Percentiles rank a stretch among this genome's conserved stretches.
Conservation (phyloP, 2,797 vertebrate species). For the Merluccius polli region DNA sequence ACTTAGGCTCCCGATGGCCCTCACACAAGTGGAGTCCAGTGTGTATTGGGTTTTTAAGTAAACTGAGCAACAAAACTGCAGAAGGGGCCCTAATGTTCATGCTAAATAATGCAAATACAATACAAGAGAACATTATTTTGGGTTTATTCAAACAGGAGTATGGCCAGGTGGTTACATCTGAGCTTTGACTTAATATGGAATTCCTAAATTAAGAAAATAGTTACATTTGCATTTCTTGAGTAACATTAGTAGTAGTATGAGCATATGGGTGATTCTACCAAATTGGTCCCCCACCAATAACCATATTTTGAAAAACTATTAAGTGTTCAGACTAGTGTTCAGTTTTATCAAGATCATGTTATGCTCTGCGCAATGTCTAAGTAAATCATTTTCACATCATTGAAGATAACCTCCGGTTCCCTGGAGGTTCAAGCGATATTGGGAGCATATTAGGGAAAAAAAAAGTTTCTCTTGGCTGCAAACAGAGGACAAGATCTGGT, state of each 20-base stretch:
- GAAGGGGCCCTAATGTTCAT: constrained; percentile 1
- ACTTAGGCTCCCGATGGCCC: constrained; percentile 27
- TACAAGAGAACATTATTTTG: not conserved
- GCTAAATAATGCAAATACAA: not conserved
- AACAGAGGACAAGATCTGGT: not conserved
- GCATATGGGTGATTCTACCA: not conserved
- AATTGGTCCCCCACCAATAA: not conserved
- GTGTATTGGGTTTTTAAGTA: not conserved
- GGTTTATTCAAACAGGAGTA: constrained; percentile 1
- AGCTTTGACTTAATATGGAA: constrained; percentile 2
- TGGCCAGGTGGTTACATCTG: not conserved
- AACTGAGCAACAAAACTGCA: not conserved
- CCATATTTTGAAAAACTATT: not conserved
- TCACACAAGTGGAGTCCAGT: not conserved
- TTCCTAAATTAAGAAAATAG: not conserved
- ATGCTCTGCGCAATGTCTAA: not conserved
- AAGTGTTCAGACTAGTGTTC: not conserved
- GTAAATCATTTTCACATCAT: not conserved
- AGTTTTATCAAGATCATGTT: not conserved
- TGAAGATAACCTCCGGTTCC: not conserved
- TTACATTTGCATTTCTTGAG: not conserved
- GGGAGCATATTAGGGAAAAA: not conserved
- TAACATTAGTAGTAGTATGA: not conserved
- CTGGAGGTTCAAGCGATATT: not conserved
- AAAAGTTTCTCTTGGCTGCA: not conserved